Conservation (phyloP, 2,797 vertebrate genomes). For the Streptopelia turtur region DNA sequence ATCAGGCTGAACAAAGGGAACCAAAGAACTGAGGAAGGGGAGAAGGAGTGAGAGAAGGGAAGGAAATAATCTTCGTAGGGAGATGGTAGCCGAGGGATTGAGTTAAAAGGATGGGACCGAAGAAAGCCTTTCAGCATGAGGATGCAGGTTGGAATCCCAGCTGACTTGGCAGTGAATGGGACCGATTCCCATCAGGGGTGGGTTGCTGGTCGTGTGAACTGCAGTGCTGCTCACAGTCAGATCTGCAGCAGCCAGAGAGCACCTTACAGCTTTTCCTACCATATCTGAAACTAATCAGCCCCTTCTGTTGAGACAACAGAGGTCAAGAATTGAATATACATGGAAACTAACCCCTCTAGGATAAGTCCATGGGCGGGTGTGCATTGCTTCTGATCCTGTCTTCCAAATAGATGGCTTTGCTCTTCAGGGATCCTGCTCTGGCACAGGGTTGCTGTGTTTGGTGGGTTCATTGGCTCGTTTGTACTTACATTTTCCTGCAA, state of each 20-base stretch:
- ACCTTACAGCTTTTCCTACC: background rate
- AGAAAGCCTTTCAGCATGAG: rapidly evolving
- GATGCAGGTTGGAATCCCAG: background rate
- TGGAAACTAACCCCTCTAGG: background rate
- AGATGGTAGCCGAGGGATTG: background rate
- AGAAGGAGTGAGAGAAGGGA: background rate
- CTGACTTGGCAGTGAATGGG: background rate
- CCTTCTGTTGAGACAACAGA: background rate
- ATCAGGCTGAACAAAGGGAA: background rate
- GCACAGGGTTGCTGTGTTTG: background rate
- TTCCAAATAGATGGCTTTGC: background rate
- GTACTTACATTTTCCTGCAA: background rate
- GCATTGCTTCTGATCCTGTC: background rate
- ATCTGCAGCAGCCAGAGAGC: background rate
- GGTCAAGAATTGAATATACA: background rate
- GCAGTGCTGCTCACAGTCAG: background rate
- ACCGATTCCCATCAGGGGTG: background rate
- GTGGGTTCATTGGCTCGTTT: background rate
- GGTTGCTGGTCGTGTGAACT: background rate
- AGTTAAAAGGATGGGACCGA: background rate
- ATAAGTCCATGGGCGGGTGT: background rate
- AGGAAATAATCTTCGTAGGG: background rate
- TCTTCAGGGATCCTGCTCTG: background rate
- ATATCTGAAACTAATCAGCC: background rate
- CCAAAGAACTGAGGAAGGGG: background rate